Evolutionary conservation across 2,797 vertebrate genomes (phyloP), one percentile per base, ranked within the genome.

Genomic region (Rhinophrynus dorsalis): DNA sequence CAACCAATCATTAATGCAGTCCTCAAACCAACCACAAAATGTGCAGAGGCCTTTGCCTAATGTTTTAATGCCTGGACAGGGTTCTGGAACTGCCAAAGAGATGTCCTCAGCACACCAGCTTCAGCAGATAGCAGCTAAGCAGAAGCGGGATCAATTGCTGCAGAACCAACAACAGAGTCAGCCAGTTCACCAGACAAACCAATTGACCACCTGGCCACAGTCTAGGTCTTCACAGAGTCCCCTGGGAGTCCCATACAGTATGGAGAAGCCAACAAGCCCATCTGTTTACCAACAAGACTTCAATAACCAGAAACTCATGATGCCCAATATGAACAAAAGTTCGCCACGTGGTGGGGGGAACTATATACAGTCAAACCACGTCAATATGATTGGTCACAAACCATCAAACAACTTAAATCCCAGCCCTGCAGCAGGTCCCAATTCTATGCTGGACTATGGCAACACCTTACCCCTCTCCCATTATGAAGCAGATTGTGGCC

Each of bases 401-500:
- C 79, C 88, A 0, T 64, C 87, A 0, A 91, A 83, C 69, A 84
- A 69, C 18, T 85, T 95, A 68, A 88, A 81, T 74, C 92, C 93
- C 15, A 88, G 83, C 0, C 50, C 65, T 11, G 30, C 56, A 20
- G 27, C 56, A 8, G 85, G 78, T 35, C 94, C 91, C 69, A 78
- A 83, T 2, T 74, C 91, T 0, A 82, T 94, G 82, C 81, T 95
- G 37, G 94, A 89, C 87, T 98, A 97, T 50, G 94, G 86, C 77
- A 98, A 98, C 85, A 98, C 96, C 73, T 95, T 96, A 78, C 97
- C 96, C 37, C 89, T 99, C 77, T 94, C 95, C 9, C 97, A 99
- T 88, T 99, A 93, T 60, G 96, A 98, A 84, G 91, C 82, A 0
- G 87, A 89, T 30, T 90, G 89, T 2, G 93, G 92, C 0, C 92